These are phyloP conservation scores for Teleopsis dalmanni DNA, from an alignment of 1,140 invertebrate genomes.

Conservation along the genomic window DNA sequence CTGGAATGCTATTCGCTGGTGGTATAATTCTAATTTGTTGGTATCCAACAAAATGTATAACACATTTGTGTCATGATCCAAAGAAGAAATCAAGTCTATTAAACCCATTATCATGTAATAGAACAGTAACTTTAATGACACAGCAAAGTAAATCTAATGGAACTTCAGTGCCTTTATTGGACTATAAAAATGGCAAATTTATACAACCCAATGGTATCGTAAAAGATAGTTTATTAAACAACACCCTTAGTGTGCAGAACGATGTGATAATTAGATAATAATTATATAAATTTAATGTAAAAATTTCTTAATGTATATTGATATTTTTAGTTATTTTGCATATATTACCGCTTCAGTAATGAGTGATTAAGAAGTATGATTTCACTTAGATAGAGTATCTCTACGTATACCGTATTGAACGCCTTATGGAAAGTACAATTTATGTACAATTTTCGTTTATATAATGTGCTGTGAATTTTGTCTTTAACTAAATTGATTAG, in stretches of 20 bases:
- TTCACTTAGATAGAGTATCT: too few species aligned
- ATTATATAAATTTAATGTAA: background rate
- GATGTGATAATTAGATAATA: slow-evolving; percentile 35
- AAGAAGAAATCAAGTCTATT: slow-evolving; percentile 27
- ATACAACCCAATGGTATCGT: slow-evolving; percentile 7
- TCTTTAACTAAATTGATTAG: background rate
- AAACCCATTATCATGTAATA: slow-evolving; percentile 18
- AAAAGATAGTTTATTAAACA: slow-evolving; percentile 17
- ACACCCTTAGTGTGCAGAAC: slow-evolving; percentile 3
- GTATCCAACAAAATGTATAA: slow-evolving; percentile 34
- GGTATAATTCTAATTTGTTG: slow-evolving; percentile 37
- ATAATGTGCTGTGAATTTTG: background rate
- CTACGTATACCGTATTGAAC: too few species aligned
- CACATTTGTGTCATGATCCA: slow-evolving; percentile 32
- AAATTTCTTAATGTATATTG: background rate
- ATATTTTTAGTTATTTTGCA: too few species aligned
- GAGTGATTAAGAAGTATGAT: too few species aligned
- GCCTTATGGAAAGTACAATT: too few species aligned
- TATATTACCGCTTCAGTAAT: too few species aligned
- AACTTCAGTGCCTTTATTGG: slow-evolving; percentile 9
- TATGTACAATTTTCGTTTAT: background rate
- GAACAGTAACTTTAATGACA: slow-evolving; percentile 11
- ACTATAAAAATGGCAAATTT: background rate
- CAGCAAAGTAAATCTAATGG: slow-evolving; percentile 10
- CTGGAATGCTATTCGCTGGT: slow-evolving; percentile 28